A percentile compares a stretch with the other conserved stretches of the same genome.
These are phyloP conservation scores for Drosophila burlai DNA, from an alignment of 1,140 invertebrate genomes.

Conservation along the genomic window DNA sequence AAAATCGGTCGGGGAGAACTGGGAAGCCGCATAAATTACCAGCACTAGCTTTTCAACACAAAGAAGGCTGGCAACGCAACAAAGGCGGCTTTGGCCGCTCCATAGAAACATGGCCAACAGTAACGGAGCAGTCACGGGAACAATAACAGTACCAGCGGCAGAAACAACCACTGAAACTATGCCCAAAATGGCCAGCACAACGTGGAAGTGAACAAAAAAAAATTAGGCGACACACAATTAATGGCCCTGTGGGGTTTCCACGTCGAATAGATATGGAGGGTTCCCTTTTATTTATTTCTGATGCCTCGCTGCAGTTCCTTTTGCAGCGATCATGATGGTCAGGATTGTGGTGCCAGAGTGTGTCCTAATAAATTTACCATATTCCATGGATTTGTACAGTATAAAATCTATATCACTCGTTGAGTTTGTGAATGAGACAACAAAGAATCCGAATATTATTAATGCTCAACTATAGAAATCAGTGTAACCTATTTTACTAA, in stretches of 20 bases:
- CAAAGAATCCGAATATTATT: neutral
- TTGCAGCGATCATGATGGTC: constrained; percentile 7
- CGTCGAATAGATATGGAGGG: constrained; percentile 54
- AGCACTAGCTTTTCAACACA: constrained; percentile 65
- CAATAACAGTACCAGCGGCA: constrained; percentile 27
- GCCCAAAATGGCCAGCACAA: constrained; percentile 50
- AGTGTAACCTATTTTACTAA: neutral
- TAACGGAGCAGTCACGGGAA: constrained; percentile 44
- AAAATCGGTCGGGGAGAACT: neutral
- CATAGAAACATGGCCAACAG: constrained; percentile 70
- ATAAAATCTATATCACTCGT: neutral
- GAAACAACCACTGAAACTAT: constrained; percentile 44
- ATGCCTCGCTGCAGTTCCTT: constrained; percentile 10
- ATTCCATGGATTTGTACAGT: neutral
- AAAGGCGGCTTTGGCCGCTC: constrained; percentile 69
- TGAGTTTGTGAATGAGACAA: neutral
- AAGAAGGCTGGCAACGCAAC: constrained; percentile 60
- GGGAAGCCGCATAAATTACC: constrained; percentile 80
- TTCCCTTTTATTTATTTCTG: constrained; percentile 26
- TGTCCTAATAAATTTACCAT: constrained; percentile 9
- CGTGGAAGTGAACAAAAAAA: constrained; percentile 40
- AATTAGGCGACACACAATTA: constrained; percentile 76
- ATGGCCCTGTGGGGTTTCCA: constrained; percentile 79
- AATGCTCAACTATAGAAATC: neutral
- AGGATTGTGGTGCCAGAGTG: constrained; percentile 5